These are phyloP conservation scores for Salvator merianae DNA, from an alignment of 2,113 vertebrate genomes.

Conservation along the genomic window DNA sequence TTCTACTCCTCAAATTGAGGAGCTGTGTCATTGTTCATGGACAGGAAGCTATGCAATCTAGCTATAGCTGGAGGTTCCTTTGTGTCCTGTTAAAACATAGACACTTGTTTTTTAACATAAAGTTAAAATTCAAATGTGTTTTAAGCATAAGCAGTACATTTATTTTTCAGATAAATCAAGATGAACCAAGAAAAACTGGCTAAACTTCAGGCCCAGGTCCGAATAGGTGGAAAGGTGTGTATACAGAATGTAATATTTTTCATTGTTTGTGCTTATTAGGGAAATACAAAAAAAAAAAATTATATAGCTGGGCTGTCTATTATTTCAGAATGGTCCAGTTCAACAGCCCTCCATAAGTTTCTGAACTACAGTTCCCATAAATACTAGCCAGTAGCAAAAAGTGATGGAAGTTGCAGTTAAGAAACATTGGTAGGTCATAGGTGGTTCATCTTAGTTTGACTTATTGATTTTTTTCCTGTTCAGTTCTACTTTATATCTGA, in stretches of 20 bases:
- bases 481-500: too few species aligned
- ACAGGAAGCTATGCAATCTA: not conserved
- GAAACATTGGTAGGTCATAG: too few species aligned
- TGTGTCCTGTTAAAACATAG: not conserved
- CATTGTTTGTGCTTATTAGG: not conserved
- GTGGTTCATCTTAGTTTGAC: too few species aligned
- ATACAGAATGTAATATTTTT: not conserved
- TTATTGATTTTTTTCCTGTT: too few species aligned
- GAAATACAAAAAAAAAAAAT: too few species aligned
- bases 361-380: too few species aligned
- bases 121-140: not conserved
- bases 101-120: not conserved
- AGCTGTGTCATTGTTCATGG: not conserved
- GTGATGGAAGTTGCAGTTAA: not conserved
- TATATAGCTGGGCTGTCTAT: too few species aligned
- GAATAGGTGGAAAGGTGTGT: conserved; percentile 99
- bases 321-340: too few species aligned
- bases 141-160: not conserved
- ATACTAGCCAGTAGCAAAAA: too few species aligned
- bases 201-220: conserved; percentile 98
- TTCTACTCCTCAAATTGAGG: too few species aligned
- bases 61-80: not conserved
- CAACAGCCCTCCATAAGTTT: too few species aligned
- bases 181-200: conserved; percentile 99
- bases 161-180: conserved; percentile 62